Conservation (phyloP, 2,888 invertebrate species). For the Fragum fragum region DNA sequence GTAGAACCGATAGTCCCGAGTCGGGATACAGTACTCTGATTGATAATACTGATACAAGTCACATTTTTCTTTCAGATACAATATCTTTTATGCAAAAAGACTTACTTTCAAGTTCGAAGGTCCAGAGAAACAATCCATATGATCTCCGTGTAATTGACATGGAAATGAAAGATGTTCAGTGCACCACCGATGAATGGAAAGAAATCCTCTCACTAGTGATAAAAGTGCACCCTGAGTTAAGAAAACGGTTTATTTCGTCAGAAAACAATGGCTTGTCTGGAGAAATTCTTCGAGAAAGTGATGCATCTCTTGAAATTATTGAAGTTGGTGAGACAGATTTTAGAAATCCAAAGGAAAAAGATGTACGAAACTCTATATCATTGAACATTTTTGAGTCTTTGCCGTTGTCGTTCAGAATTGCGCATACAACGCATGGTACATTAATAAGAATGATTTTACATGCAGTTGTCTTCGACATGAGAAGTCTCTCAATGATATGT, state of each 20-base stretch:
- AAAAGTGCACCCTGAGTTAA: conserved; percentile 52
- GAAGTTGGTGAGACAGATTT: conserved; percentile 38
- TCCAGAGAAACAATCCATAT: conserved; percentile 35
- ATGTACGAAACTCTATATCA: conserved; percentile 26
- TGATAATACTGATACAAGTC: background rate
- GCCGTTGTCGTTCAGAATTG: conserved; percentile 49
- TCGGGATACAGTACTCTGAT: too few relatives aligned
- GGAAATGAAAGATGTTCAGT: conserved; percentile 44
- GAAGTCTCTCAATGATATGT: conserved; percentile 40
- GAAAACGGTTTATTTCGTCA: conserved; percentile 38
- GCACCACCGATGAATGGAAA: conserved; percentile 49
- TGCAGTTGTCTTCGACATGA: conserved; percentile 41
- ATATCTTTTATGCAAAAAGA: conserved; percentile 50
- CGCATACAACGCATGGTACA: conserved; percentile 32
- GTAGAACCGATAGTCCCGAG: background rate
- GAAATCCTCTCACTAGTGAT: conserved; percentile 46
- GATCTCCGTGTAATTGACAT: conserved; percentile 43
- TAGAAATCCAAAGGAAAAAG: conserved; percentile 18
- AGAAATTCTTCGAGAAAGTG: conserved; percentile 29
- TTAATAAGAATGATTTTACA: conserved; percentile 45
- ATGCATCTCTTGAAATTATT: conserved; percentile 34
- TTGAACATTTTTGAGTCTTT: conserved; percentile 42
- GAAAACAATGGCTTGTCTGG: conserved; percentile 30
- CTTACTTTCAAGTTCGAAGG: conserved; percentile 39
- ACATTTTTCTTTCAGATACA: conserved; percentile 25